Base-by-base conservation (phyloP, 2,113 vertebrate species). In the Microcebus lehilahytsara region DNA sequence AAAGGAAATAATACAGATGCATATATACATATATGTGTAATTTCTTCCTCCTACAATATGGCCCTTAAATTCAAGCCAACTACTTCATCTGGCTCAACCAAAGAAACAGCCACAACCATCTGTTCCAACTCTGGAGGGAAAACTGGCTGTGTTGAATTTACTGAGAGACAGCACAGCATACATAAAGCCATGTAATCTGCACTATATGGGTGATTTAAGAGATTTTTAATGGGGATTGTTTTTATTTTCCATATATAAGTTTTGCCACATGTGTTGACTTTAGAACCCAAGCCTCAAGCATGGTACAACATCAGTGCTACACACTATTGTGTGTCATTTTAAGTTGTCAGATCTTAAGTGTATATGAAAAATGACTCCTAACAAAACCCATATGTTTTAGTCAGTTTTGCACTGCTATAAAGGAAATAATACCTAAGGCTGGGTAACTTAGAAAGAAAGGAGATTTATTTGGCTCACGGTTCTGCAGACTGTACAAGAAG, bases 51-150 rank as follows among this genome's bases (percentile, higher is more conserved):
- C 77, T n/a, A 85, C 96, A 97, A 97, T 97, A 97, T 97, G 97
- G 95, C 64, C 49, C 96, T 96, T 72, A 86, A 95, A 69, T 96
- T 93, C 80, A 92, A 90, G 97, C 97, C 97, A 98, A 92, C 46
- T 42, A 27, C 87, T 97, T 96, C 96, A 96, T 97, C 97, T 98
- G 97, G 96, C 94, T 92, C 77, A 95, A 97, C 97, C 95, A 97
- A 97, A 95, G 97, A 98, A 96, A 95, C 87, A 97, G 93, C 96
- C 93, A 62, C 4, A 51, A 60, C 97, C 97, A 98, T 97, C 97
- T 98, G 97, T 96, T 96, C 79, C 64, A 81, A n/a, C 71, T 93
- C 81, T 40, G 77, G 89, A 92, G 85, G 87, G n/a, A 87, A 96
- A 95, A 60, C 93, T 85, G 92, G 89, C 92, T 93, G 17, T 49